These are phyloP conservation scores for Sphaeramia orbicularis DNA, from an alignment of 2,797 vertebrate genomes.

Conservation along the genomic window DNA sequence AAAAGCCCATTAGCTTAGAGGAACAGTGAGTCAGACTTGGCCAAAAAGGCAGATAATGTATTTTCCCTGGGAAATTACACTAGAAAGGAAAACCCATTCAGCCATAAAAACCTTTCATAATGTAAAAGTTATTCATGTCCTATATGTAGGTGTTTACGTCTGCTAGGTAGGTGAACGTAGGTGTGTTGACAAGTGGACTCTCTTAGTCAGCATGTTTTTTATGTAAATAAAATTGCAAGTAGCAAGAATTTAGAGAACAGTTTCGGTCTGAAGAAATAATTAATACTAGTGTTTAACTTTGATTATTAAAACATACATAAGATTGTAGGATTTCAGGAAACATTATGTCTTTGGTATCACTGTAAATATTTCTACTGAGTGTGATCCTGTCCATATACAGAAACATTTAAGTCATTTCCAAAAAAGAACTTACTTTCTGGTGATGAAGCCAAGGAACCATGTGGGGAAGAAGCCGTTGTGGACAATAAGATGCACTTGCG, in stretches of 20 bases:
- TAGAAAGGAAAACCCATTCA: constrained; percentile 41
- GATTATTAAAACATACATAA: background rate
- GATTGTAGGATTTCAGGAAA: background rate
- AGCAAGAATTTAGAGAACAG: too few relatives aligned
- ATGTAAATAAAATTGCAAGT: too few relatives aligned
- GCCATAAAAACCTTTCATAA: constrained; percentile 28
- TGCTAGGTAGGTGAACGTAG: constrained; percentile 2
- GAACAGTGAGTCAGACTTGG: background rate
- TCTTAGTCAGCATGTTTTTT: constrained; percentile 17
- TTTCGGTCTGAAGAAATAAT: background rate
- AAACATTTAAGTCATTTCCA: constrained; percentile 1
- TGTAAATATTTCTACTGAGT: background rate
- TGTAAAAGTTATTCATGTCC: constrained; percentile 4
- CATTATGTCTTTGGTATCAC: background rate
- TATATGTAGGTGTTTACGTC: constrained; percentile 23
- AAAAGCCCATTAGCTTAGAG: background rate
- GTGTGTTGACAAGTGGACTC: constrained; percentile 17
- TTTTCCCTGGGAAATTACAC: constrained; percentile 26
- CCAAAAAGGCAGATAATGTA: background rate
- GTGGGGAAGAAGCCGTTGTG: constrained; percentile 85
- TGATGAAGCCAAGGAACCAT: constrained; percentile 91
- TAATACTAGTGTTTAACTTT: background rate
- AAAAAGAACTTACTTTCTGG: constrained; percentile 84
- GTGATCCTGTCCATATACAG: background rate
- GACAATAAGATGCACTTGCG: constrained; percentile 84